Percentiles rank a stretch among this genome's conserved stretches.
Evolutionary conservation across 2,797 vertebrate genomes (phyloP).

Genomic region (Enteromius mattozi): DNA sequence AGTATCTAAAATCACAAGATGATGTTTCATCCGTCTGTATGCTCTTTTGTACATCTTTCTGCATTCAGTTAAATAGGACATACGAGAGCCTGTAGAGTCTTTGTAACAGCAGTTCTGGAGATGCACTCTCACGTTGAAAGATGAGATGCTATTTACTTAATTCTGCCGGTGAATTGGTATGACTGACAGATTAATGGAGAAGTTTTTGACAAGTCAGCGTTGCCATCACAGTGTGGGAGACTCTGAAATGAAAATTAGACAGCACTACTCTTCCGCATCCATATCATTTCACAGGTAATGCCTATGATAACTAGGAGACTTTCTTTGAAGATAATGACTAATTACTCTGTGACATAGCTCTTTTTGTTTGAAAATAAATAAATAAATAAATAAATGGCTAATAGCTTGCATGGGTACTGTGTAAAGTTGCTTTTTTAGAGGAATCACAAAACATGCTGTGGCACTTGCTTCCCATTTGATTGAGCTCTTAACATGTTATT

Average conservation of each 20-base stretch:
- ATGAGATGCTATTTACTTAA: slow-evolving; percentile 44
- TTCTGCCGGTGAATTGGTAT: slow-evolving; percentile 29
- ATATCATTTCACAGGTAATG: slow-evolving; percentile 53
- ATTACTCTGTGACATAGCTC: slow-evolving; percentile 38
- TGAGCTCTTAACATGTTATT: not conserved
- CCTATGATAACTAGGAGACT: slow-evolving; percentile 37
- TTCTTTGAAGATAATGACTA: slow-evolving; percentile 42
- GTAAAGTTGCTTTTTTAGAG: not conserved
- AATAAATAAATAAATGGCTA: not conserved
- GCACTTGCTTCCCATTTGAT: not conserved
- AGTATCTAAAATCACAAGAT: not conserved
- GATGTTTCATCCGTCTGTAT: not conserved
- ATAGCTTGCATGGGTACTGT: not conserved
- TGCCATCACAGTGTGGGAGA: slow-evolving; percentile 41
- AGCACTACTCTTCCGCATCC: slow-evolving; percentile 43
- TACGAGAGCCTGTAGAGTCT: not conserved
- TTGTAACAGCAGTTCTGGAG: slow-evolving; percentile 5
- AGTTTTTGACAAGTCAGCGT: slow-evolving; percentile 54
- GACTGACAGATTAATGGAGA: slow-evolving; percentile 59
- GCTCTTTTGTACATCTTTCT: slow-evolving; percentile 1
- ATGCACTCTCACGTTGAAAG: slow-evolving; percentile 9
- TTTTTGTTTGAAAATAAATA: not conserved
- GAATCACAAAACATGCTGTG: not conserved
- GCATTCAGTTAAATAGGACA: slow-evolving; percentile 18
- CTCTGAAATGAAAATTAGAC: slow-evolving; percentile 60